Percentiles rank a stretch among this genome's conserved stretches.
phyloP scores from a whole-genome alignment of 1,140 invertebrate genomes.

The Oppia nitens region DNA sequence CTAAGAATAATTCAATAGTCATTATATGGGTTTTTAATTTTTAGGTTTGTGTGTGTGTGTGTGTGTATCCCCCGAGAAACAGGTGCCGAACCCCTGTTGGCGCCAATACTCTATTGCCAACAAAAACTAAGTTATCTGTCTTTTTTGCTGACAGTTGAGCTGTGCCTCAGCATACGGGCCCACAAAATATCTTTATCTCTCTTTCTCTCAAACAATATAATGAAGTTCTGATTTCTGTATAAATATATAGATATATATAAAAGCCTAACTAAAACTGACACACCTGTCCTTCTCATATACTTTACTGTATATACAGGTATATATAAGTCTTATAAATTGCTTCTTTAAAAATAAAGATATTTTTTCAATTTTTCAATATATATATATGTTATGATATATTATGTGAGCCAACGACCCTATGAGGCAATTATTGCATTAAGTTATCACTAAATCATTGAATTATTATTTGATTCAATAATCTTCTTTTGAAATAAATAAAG shows the following conservation, averaged over 20 bases:
- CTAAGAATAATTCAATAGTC: too few relatives aligned
- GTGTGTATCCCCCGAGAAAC: too few relatives aligned
- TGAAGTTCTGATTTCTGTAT: too few relatives aligned
- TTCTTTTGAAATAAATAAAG: too few relatives aligned
- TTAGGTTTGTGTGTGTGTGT: not conserved
- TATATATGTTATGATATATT: too few relatives aligned
- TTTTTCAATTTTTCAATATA: too few relatives aligned
- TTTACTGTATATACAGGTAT: too few relatives aligned
- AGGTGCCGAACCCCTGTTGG: not conserved
- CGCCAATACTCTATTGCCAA: not conserved
- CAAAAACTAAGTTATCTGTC: not conserved
- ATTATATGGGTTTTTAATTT: too few relatives aligned
- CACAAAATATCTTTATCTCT: not conserved
- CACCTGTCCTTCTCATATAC: not conserved
- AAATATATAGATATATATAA: not conserved
- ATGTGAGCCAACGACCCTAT: not conserved
- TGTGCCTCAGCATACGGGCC: not conserved
- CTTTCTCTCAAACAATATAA: not conserved
- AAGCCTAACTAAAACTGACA: not conserved
- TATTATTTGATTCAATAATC: too few relatives aligned
- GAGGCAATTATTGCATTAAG: not conserved
- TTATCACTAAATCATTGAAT: too few relatives aligned
- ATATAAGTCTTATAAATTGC: too few relatives aligned
- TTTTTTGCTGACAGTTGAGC: not conserved
- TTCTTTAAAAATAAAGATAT: too few relatives aligned